Percentiles rank a stretch among this genome's conserved stretches.
These are phyloP conservation scores for Hyles vespertilio DNA, from an alignment of 1,140 invertebrate genomes.

Conservation along the genomic window DNA sequence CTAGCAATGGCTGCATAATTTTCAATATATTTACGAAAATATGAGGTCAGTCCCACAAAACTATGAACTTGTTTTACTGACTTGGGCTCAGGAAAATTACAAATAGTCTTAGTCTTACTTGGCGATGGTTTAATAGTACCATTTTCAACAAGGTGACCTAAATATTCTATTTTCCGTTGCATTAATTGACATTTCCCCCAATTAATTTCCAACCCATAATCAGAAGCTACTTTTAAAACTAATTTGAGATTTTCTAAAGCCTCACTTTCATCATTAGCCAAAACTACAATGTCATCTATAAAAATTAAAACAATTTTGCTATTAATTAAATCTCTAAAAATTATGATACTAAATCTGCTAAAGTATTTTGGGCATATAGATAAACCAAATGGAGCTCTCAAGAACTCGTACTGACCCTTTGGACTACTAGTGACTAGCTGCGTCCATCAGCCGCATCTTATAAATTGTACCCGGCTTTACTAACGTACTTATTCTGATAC, in stretches of 20 bases:
- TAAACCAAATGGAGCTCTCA: neutral
- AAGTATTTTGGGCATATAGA: constrained; percentile 14
- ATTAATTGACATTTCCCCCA: constrained; percentile 52
- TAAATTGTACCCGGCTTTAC: too few species aligned
- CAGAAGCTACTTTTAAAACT: constrained; percentile 29
- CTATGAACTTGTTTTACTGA: constrained; percentile 29
- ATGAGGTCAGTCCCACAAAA: constrained; percentile 38
- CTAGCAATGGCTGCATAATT: constrained; percentile 22
- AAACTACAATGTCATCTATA: constrained; percentile 21
- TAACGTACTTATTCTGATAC: too few species aligned
- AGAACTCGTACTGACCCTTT: too few species aligned
- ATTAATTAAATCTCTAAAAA: constrained; percentile 15
- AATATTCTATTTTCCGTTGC: constrained; percentile 11
- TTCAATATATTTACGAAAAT: constrained; percentile 33
- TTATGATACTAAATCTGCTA: constrained; percentile 15
- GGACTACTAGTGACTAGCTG: too few species aligned
- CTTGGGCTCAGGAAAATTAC: constrained; percentile 26
- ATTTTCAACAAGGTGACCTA: constrained; percentile 7
- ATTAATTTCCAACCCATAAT: constrained; percentile 47
- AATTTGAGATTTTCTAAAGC: constrained; percentile 22
- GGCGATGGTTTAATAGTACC: constrained; percentile 12
- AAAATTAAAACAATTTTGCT: constrained; percentile 15
- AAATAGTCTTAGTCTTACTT: constrained; percentile 32
- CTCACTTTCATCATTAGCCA: constrained; percentile 18
- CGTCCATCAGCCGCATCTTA: too few species aligned